Evolutionary conservation across 2,113 vertebrate genomes (phyloP), one percentile per base, ranked within the genome.

Genomic region (Alligator mississippiensis): DNA sequence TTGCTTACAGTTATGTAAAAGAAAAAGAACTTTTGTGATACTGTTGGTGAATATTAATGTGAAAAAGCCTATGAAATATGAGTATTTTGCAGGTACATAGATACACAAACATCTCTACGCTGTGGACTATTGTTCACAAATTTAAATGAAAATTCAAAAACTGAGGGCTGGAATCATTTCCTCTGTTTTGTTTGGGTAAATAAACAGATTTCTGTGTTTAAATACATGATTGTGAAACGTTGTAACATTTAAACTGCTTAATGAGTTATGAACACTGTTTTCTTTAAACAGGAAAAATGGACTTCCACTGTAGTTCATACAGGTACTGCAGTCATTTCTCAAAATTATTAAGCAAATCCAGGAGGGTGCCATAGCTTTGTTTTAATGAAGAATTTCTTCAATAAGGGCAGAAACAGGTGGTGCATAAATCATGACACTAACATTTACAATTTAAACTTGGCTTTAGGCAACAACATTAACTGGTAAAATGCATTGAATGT

Each of bases 11-110:
- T 98, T 98, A 97, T 25, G 96, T 98, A 97, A 97, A 97, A 97
- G 96, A 97, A 97, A 97, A 97, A 97, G 88, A 98, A 97, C 96
- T 98, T 98, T 98, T 98, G 98, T 98, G 98, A 98, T 98, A 98
- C 98, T 98, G 98, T 98, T 98, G 98, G 98, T 98, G 98, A 98
- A 98, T 97, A 98, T 98, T 98, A 98, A 98, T 98, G 98, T 98
- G 98, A 98, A 98, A 98, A 98, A 98, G 97, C 98, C 98, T 98
- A 98, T 98, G 98, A 98, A 98, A 98, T 98, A 98, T 98, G 96
- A 98, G 97, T 98, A 98, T 98, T 98, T 98, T 98, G 98, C 97
- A 98, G 97, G 98, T 98, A 98, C 97, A 97, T 98, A 98, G 97
- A 97, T 97, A 98, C 97, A 98, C 95, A 98, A 97, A 98, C 98